Conservation (phyloP, 2,888 invertebrate species). For the Rhingia campestris region DNA sequence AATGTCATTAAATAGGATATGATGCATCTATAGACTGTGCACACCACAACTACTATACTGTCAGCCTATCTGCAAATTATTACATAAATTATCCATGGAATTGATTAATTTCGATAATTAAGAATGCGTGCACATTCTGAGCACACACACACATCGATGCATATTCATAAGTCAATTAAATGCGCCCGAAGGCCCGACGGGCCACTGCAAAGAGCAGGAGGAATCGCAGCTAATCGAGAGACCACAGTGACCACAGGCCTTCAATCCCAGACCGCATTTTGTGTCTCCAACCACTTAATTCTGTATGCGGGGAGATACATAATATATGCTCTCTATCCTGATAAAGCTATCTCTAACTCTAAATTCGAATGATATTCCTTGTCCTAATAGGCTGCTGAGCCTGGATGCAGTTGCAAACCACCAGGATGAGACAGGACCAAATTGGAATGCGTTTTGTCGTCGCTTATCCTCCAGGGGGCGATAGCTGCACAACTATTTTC, state of each 20-base stretch:
- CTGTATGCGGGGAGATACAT: conserved; percentile 9
- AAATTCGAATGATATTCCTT: conserved; percentile 32
- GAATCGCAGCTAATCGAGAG: conserved; percentile 57
- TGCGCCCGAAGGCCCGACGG: conserved; percentile 51
- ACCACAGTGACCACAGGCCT: conserved; percentile 55
- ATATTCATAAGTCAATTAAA: conserved; percentile 74
- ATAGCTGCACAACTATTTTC: conserved; percentile 60
- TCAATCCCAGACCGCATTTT: conserved; percentile 51
- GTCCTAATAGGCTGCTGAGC: conserved; percentile 38
- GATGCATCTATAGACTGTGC: neutral
- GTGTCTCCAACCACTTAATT: conserved; percentile 28
- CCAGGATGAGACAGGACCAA: conserved; percentile 5
- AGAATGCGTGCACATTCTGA: conserved; percentile 66
- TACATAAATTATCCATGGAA: conserved; percentile 73
- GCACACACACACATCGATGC: conserved; percentile 63
- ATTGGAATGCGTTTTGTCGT: conserved; percentile 63
- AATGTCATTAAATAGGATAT: conserved; percentile 53
- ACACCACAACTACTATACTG: conserved; percentile 26
- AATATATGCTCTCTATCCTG: conserved; percentile 13
- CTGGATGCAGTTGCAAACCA: neutral
- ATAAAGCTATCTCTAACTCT: conserved; percentile 5
- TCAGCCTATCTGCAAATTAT: conserved; percentile 71
- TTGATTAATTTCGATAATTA: conserved; percentile 74
- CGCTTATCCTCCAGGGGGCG: conserved; percentile 57
- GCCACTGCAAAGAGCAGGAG: conserved; percentile 1